Evolutionary conservation across 1,140 invertebrate species (phyloP), one percentile per base, ranked within the genome.

Genomic region (Halictus rubicundus): DNA sequence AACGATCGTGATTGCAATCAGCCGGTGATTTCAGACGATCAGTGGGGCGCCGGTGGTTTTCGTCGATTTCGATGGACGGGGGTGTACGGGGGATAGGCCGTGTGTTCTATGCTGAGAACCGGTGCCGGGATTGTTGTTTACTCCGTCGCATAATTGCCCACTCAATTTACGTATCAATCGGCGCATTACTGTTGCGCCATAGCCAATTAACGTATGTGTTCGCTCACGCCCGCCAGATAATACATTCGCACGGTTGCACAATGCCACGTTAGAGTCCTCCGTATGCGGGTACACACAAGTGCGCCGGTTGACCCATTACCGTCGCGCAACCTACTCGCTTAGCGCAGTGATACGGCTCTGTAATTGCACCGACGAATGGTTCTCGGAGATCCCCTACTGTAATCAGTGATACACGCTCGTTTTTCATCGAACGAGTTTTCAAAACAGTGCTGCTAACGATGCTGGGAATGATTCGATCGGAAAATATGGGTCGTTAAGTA

Each of bases 81-180:
- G 32, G 32, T 32, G 32, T 32, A 32, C 32, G 32, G 3, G 32
- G 32, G 32, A 32, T 32, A 32, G 32, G 32, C 32, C 32, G 65
- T 59, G 64, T 75, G 59, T 73, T 63, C 65, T 57, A 57, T 61
- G 84, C 39, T 60, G 77, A 79, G 77, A 74, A 73, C 80, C 65
- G 76, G 39, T 1, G 32, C 25, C 16, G 60, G 57, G 72, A 75
- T 82, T 76, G 80, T 89, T 90, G 88, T 90, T 90, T 89, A 89
- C 82, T 81, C 86, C 75, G 78, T 88, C 80, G 85, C 83, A 89
- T 88, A 89, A 89, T 90, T 90, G 83, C 75, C 80, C 82, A 83
- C 87, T 89, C 87, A 86, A 90, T 90, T 90, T 90, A 90, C 87
- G 89, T 87, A 89, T 89, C 88, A 90, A 89, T 89, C 88, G 84